These are phyloP conservation scores for Myotis findleyi DNA, from an alignment of 2,797 vertebrate genomes.

Conservation along the genomic window DNA sequence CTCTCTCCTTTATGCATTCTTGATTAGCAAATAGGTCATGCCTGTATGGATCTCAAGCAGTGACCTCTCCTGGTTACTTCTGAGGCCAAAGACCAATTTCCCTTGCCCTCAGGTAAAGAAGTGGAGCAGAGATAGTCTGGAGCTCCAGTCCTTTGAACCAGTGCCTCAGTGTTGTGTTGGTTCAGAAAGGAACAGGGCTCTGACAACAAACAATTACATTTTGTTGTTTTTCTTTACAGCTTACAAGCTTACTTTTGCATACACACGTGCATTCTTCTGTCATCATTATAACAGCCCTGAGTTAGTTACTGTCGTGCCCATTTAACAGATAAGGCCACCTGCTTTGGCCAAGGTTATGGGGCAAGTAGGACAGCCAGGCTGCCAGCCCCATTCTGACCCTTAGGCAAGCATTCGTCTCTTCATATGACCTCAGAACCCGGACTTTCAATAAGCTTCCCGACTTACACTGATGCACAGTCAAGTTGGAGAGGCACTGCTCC, in stretches of 20 bases:
- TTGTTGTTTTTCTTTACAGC: neutral
- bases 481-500: neutral
- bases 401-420: neutral
- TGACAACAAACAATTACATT: neutral
- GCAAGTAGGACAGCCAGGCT: neutral
- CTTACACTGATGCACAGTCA: neutral
- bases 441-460: neutral
- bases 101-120: neutral
- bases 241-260: neutral
- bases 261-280: neutral
- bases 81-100: slow-evolving; percentile 4
- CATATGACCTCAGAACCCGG: neutral
- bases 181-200: neutral
- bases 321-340: neutral
- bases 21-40: neutral
- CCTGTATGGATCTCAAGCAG: slow-evolving; percentile 2
- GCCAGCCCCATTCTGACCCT: neutral
- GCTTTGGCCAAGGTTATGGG: neutral
- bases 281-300: neutral
- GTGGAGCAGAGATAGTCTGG: neutral
- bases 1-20: neutral
- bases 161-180: neutral
- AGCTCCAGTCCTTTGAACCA: neutral
- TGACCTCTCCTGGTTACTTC: neutral
- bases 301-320: neutral